Percentiles rank a stretch among this genome's conserved stretches.
Evolutionary conservation across 1,140 invertebrate species (phyloP).

Genomic region (Lithobius niger): DNA sequence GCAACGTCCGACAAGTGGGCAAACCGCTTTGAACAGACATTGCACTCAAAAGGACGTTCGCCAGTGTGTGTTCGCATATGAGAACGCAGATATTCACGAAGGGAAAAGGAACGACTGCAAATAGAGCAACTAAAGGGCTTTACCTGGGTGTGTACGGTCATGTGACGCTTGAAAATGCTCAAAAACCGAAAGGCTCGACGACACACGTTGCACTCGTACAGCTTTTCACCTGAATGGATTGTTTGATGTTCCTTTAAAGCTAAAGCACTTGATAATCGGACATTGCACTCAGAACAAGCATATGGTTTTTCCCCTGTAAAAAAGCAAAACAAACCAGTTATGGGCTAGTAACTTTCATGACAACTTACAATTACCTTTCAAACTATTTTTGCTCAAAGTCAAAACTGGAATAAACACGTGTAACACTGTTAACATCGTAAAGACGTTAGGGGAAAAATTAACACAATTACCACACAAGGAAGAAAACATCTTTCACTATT

Average conservation of each 20-base stretch:
- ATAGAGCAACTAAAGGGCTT: slow-evolving; percentile 31
- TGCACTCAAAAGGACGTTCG: slow-evolving; percentile 39
- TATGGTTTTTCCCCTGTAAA: slow-evolving; percentile 1
- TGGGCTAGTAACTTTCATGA: too few relatives aligned
- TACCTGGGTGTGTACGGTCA: neutral
- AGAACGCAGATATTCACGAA: slow-evolving; percentile 41
- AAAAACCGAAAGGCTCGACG: neutral
- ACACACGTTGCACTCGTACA: neutral
- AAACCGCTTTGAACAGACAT: slow-evolving; percentile 39
- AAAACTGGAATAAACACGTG: too few relatives aligned
- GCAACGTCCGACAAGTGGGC: slow-evolving; percentile 3
- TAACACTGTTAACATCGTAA: too few relatives aligned
- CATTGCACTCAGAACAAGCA: neutral
- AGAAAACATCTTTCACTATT: too few relatives aligned
- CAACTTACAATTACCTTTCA: too few relatives aligned
- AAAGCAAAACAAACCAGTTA: neutral
- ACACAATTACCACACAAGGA: too few relatives aligned
- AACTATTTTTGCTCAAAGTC: too few relatives aligned
- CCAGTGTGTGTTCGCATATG: slow-evolving; percentile 42
- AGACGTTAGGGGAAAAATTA: too few relatives aligned
- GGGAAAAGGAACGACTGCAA: slow-evolving; percentile 38
- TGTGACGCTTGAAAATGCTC: neutral
- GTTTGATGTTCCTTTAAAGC: slow-evolving; percentile 5
- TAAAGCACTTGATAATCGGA: slow-evolving; percentile 1
- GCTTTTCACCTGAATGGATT: neutral